These are phyloP conservation scores for Anabas testudineus DNA, from an alignment of 2,797 vertebrate genomes.

Conservation along the genomic window DNA sequence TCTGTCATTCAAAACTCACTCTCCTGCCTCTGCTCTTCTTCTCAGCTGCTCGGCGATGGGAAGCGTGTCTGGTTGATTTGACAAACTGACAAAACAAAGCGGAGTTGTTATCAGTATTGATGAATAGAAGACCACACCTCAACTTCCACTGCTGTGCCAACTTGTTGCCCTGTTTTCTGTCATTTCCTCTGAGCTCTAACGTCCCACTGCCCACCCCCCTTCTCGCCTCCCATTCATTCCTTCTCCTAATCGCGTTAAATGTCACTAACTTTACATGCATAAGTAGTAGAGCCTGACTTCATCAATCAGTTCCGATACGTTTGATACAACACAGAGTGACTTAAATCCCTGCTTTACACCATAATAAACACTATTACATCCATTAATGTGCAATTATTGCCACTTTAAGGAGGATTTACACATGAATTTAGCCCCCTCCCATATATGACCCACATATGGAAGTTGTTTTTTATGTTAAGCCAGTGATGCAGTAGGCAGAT, in stretches of 20 bases:
- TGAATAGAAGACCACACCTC: neutral
- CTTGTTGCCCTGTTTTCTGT: neutral
- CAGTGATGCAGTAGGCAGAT: slow-evolving; percentile 26
- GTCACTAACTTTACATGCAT: neutral
- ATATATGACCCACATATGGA: slow-evolving; percentile 54
- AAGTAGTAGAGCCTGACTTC: neutral
- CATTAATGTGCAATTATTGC: neutral
- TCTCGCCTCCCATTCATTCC: neutral
- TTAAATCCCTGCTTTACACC: neutral
- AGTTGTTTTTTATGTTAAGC: slow-evolving; percentile 22
- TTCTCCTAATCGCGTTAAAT: neutral
- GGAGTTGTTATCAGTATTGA: slow-evolving; percentile 2
- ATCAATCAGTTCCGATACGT: neutral
- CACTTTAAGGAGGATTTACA: slow-evolving; percentile 24
- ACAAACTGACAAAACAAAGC: neutral
- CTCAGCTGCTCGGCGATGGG: neutral
- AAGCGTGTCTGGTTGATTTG: neutral
- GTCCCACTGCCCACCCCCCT: too few species aligned
- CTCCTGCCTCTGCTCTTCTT: neutral
- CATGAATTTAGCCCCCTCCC: neutral
- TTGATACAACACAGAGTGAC: neutral
- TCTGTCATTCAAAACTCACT: neutral
- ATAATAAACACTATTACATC: slow-evolving; percentile 6
- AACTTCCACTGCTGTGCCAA: neutral
- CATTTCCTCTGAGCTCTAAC: neutral